Base-by-base conservation (phyloP, 2,888 invertebrate species). In the Machimus rusticus region DNA sequence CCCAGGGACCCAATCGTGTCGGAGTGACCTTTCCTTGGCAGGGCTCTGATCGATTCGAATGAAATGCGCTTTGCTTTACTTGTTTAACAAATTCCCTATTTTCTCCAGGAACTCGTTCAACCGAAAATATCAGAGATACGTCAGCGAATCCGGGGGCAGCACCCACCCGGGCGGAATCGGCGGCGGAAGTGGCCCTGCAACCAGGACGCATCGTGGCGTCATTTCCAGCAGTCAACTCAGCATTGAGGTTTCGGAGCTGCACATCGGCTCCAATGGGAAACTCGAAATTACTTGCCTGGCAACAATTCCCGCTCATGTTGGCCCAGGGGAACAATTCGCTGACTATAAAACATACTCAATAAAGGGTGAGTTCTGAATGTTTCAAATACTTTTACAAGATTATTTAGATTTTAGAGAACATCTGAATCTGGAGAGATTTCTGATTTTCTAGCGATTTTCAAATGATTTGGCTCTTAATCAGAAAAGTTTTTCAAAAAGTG, bases 261-360 rank as follows among this genome's bases (percentile, higher is more conserved):
- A 95, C 89, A 94, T 95, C 43, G 95, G 95, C 4, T 95, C 94
- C 39, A 95, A 96, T 90, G 96, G 96, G 0, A 93, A 94, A 87
- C 93, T 96, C 89, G 95, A 95, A 91, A 94, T 97, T 88, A 96
- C 96, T 46, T 97, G 97, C 91, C 94, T 96, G 88, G 95, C 96
- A 57, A 96, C 97, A 82, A 97, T 97, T 90, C 97, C 97, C 0
- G 95, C 95, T 87, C 95, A 95, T 89, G 94, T 96, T 28, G 95
- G 94, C 19, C 95, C 95, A 55, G 95, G 95, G 86, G 96, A 95
- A 90, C 94, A 95, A 89, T 97, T 95, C 90, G 96, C 96, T 84
- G 96, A 97, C 91, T 93, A 95, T 89, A 95, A 95, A 91, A 95
- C 95, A 89, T 95, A 95, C 90, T 95, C 95, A 57, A 95, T 96